Conservation (phyloP, 1,140 invertebrate species). For the Eupristina koningsbergeri region DNA sequence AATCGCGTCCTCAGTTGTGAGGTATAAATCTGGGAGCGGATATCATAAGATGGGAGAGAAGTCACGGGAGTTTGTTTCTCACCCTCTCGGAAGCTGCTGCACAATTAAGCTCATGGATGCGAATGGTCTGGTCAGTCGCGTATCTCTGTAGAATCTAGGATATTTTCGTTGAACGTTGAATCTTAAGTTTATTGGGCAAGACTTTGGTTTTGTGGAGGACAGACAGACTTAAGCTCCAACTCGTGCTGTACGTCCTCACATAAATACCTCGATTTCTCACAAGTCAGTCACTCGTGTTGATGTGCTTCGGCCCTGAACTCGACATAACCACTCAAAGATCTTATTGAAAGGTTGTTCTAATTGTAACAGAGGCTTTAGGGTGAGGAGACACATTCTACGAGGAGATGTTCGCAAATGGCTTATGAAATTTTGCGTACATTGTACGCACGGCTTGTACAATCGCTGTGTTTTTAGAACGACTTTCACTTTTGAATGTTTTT, state of each 20-base stretch:
- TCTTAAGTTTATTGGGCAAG: neutral
- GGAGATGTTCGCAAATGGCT: too few species aligned
- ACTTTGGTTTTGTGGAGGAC: too few species aligned
- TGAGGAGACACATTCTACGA: too few species aligned
- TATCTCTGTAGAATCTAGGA: neutral
- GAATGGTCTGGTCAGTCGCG: neutral
- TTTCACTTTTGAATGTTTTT: too few species aligned
- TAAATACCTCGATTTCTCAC: neutral
- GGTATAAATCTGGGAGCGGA: neutral
- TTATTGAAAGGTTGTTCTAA: neutral
- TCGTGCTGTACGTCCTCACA: neutral
- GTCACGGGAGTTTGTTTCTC: neutral
- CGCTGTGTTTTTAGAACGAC: too few species aligned
- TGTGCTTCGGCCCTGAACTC: neutral
- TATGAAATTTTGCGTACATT: too few species aligned
- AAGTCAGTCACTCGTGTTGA: neutral
- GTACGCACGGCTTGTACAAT: too few species aligned
- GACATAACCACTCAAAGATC: neutral
- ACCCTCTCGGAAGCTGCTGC: neutral
- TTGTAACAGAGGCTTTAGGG: neutral
- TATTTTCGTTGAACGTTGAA: neutral
- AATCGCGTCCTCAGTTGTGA: neutral
- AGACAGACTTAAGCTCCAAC: neutral
- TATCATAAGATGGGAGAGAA: neutral
- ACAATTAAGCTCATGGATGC: neutral